A percentile compares a stretch with the other conserved stretches of the same genome.
phyloP scores from a whole-genome alignment of 2,888 invertebrate genomes.

The Ellobium chinense region DNA sequence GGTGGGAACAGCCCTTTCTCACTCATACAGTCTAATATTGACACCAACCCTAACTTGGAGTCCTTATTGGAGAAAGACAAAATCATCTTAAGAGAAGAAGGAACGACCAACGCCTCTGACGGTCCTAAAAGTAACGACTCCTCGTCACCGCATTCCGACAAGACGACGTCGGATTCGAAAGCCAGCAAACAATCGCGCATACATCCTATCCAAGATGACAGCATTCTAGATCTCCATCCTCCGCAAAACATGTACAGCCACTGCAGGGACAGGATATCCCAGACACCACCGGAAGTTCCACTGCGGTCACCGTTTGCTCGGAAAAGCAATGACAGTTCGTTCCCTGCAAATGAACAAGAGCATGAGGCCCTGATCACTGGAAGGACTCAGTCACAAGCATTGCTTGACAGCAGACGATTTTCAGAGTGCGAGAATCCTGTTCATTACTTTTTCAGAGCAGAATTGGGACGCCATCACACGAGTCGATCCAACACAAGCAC shows the following conservation, averaged over 20 bases:
- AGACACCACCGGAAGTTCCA: background rate
- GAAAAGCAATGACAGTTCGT: no score
- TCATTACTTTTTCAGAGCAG: background rate
- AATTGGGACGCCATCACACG: background rate
- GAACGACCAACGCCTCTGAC: background rate
- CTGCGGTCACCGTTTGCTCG: no score
- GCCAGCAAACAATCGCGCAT: background rate
- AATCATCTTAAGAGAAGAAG: no score
- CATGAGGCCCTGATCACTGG: no score
- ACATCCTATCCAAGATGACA: no score
- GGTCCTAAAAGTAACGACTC: background rate
- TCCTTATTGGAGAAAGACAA: background rate
- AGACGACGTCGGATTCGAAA: background rate
- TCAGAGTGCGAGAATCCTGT: background rate
- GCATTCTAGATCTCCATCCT: background rate
- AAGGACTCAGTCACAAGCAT: background rate
- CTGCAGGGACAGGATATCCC: no score
- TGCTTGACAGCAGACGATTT: background rate
- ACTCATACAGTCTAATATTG: background rate
- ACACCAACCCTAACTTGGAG: background rate
- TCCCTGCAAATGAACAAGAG: no score
- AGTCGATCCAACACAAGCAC: background rate
- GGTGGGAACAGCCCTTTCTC: background rate
- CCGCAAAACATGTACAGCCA: background rate
- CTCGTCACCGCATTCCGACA: background rate